A percentile compares a stretch with the other conserved stretches of the same genome.
These are phyloP conservation scores for Platysteira castanea DNA, from an alignment of 2,113 vertebrate species.

Conservation along the genomic window DNA sequence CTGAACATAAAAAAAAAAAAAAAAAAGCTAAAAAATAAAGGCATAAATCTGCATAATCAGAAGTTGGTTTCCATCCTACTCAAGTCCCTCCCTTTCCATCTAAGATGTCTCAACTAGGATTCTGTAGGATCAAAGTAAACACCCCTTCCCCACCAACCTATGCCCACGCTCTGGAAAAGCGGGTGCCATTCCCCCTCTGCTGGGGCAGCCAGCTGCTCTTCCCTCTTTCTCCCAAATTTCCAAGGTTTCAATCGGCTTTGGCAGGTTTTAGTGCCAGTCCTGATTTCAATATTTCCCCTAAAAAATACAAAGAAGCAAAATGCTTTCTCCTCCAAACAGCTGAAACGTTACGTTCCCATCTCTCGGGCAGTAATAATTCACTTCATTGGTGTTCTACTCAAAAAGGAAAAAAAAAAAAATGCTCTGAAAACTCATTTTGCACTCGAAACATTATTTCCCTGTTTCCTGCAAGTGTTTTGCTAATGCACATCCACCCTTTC, in stretches of 20 bases:
- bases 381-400: background rate
- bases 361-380: background rate
- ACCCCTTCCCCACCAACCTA: background rate
- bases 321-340: background rate
- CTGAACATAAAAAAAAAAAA: conserved; percentile 60
- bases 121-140: background rate
- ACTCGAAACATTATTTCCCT: background rate
- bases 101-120: conserved; percentile 23
- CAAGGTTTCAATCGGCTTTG: background rate
- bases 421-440: conserved; percentile 20
- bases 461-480: conserved; percentile 41
- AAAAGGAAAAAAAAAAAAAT: background rate
- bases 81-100: background rate
- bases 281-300: background rate
- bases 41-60: conserved; percentile 75
- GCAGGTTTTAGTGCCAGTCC: background rate
- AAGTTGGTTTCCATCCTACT: conserved; percentile 48
- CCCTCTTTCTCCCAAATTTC: background rate
- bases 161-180: background rate
- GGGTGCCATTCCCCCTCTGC: background rate
- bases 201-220: background rate
- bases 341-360: background rate
- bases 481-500: background rate
- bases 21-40: conserved; percentile 72
- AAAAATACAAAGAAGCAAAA: background rate